Evolutionary conservation across 2,888 invertebrate species (phyloP).

Genomic region (Abrostola triplasia): DNA sequence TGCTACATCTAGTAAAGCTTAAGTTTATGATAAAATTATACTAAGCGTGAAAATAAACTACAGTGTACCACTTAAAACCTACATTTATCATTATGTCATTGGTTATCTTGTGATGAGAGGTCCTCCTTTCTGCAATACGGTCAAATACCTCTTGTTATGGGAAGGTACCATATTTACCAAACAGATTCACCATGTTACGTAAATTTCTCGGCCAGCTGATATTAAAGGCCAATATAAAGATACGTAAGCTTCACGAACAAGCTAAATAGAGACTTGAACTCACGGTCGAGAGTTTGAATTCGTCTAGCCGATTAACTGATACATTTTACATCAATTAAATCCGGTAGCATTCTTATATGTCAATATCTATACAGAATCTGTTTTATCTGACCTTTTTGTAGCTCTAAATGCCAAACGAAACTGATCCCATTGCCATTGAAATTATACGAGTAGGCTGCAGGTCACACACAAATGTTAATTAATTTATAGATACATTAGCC

Average conservation of each 20-base stretch:
- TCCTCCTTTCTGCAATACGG: too few species aligned
- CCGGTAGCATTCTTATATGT: constrained; percentile 8
- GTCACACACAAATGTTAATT: constrained; percentile 29
- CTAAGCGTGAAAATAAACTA: too few species aligned
- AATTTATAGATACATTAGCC: constrained; percentile 5
- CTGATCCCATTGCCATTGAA: constrained; percentile 21
- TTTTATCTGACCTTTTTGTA: constrained; percentile 23
- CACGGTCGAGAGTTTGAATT: too few species aligned
- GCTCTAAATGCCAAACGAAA: constrained; percentile 34
- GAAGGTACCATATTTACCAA: neutral
- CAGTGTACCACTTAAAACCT: too few species aligned
- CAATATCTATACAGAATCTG: constrained; percentile 14
- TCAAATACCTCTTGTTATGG: too few species aligned
- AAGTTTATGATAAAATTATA: too few species aligned
- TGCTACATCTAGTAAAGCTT: too few species aligned
- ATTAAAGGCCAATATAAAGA: constrained; percentile 1
- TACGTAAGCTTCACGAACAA: neutral
- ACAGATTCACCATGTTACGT: neutral
- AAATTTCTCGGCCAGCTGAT: neutral
- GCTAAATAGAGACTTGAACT: neutral
- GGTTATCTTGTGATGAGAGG: too few species aligned
- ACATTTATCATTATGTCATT: too few species aligned
- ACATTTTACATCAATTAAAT: constrained; percentile 12
- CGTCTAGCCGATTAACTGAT: neutral
- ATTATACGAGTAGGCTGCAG: constrained; percentile 27